Percentiles rank a stretch among this genome's conserved stretches.
Conservation (phyloP, 2,888 invertebrate genomes). For the Antitype chi region DNA sequence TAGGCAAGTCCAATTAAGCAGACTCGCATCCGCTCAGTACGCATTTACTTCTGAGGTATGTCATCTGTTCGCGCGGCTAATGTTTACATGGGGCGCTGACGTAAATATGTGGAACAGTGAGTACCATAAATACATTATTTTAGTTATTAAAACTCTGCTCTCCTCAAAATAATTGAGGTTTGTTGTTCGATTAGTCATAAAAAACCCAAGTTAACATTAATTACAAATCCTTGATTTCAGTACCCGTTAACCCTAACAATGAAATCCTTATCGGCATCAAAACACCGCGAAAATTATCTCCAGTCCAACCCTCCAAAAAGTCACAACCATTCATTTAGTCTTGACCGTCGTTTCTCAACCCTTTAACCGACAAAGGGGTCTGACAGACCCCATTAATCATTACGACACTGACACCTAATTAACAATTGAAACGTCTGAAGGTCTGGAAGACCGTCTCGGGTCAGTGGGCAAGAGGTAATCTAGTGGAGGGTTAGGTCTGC, state of each 20-base stretch:
- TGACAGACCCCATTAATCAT: constrained; percentile 73
- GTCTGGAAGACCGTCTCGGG: constrained; percentile 63
- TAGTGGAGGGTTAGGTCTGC: constrained; percentile 49
- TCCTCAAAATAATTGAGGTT: not conserved
- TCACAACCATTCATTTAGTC: constrained; percentile 66
- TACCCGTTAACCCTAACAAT: constrained; percentile 38
- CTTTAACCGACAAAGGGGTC: constrained; percentile 70
- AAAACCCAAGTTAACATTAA: not conserved
- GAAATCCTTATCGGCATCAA: constrained; percentile 47
- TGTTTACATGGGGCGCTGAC: too few species aligned
- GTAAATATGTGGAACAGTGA: too few species aligned
- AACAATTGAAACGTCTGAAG: constrained; percentile 74
- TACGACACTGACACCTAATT: constrained; percentile 72
- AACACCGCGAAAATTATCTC: constrained; percentile 61
- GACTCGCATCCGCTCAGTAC: too few species aligned
- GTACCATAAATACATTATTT: too few species aligned
- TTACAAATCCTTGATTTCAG: not conserved
- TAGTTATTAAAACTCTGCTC: too few species aligned
- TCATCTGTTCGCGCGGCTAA: too few species aligned
- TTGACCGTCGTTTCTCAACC: constrained; percentile 70
- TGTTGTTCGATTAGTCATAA: not conserved
- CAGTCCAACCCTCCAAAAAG: constrained; percentile 53
- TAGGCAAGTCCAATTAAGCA: too few species aligned
- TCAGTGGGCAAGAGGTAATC: constrained; percentile 69
- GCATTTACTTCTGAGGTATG: too few species aligned